Base-by-base conservation (phyloP, 2,888 invertebrate species). In the Nipponacmea schrenckii region DNA sequence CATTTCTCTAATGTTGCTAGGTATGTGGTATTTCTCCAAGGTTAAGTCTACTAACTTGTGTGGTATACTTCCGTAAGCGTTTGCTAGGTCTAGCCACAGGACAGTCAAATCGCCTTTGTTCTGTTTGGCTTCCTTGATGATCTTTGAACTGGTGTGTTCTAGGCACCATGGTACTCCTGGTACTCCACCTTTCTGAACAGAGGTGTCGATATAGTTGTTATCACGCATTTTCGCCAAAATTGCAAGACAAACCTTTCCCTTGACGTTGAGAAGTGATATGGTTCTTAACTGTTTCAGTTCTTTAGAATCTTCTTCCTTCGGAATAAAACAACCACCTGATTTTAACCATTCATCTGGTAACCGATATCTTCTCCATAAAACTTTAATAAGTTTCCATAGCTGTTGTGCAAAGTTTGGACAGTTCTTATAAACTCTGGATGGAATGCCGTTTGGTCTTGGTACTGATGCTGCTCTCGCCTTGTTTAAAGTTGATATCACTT, bases 391-490 rank as follows among this genome's bases (percentile, higher is more conserved):
- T 14, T 69, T 68, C 74, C 74, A 74, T 26, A 75, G 14, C 27
- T 65, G 68, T 44, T 67, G 64, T 14, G 66, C 46, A 45, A 74
- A 17, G 17, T 44, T 67, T 14, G 75, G 75, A 64, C 75, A 76
- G 64, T 67, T 68, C 65, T 76, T 77, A 24, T 74, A 76, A 0
- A 76, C 73, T 48, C 70, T 76, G 64, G 74, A 77, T 44, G 71
- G 71, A 10, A 74, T 72, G 39, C 69, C 72, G 67, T 69, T 74
- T 66, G 74, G 76, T 27, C 72, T 70, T 50, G 70, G 73, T 15
- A 71, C 73, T 44, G 73, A 76, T 12, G 67, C 66, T 62, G 71
- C 48, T 64, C 72, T 68, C 26, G 72, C 70, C 10, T 70, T 71
- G 46, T 67, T 62, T 2, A 72, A 62, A 3, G 69, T 68, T 1